phyloP scores from a whole-genome alignment of 2,113 vertebrate species.

The Amblyopsis rosae region DNA sequence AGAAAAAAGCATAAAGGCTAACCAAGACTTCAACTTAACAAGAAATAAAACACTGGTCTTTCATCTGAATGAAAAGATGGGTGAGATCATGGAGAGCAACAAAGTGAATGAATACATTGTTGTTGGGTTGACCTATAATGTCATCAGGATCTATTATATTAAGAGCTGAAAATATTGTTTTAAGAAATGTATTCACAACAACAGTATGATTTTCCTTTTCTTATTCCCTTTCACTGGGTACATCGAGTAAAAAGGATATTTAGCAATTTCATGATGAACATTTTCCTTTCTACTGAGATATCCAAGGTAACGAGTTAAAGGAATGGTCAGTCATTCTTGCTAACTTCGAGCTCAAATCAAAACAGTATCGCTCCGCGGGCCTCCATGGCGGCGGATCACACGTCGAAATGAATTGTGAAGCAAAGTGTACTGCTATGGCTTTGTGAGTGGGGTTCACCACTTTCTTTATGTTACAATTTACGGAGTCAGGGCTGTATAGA shows the following conservation, averaged over 20 bases:
- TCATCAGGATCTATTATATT: background rate
- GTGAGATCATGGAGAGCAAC: conserved; percentile 48
- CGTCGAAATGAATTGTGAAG: too few species aligned
- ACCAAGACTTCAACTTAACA: conserved; percentile 1
- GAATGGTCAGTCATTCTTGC: too few species aligned
- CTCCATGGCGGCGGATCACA: too few species aligned
- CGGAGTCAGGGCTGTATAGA: too few species aligned
- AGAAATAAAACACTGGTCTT: conserved; percentile 21
- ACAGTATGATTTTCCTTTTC: background rate
- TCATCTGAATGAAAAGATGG: conserved; percentile 16
- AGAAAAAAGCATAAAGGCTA: conserved; percentile 12
- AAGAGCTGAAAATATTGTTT: conserved; percentile 22
- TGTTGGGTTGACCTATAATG: conserved; percentile 9
- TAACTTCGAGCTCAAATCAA: too few species aligned
- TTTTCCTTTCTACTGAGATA: background rate
- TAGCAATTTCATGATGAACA: conserved; percentile 4
- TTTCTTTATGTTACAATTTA: too few species aligned
- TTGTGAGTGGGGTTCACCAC: too few species aligned
- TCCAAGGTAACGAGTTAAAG: conserved; percentile 19
- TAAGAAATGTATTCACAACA: background rate
- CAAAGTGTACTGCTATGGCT: too few species aligned
- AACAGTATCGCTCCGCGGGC: too few species aligned
- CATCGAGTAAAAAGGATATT: conserved; percentile 18
- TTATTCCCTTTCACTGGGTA: too few species aligned
- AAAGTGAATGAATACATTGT: conserved; percentile 19